Evolutionary conservation across 2,113 vertebrate species (phyloP), one percentile per base, ranked within the genome.

Genomic region (Cebus imitator): DNA sequence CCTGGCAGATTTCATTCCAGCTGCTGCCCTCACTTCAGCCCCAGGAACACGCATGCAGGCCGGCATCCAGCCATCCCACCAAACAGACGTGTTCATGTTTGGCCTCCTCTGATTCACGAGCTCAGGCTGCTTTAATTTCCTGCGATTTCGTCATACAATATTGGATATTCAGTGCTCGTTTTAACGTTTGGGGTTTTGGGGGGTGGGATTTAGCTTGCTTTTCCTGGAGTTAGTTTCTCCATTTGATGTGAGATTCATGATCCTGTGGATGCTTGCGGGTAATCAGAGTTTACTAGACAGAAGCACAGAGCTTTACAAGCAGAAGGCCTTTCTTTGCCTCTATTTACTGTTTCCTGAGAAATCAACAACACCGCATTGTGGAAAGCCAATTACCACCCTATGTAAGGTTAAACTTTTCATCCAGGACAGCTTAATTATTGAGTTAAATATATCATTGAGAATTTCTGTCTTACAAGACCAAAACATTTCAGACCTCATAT

Each of bases 41-140:
- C 11, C 37, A 43, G 52, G 50, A 30, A 52, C 30, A 18, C 12
- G 0, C 0, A 1, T 3, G 1, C 37, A 57, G 7, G 9, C 3
- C 17, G 14, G 18, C 35, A 6, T 0, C 6, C 23, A 16, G 50
- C 0, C 8, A 21, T 8, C 11, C 43, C 27, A 6, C 25, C 6
- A 4, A 40, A 52, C 43, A 14, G 12, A n/a, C 21, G 1, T 23
- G 16, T 32, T 43, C 57, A n/a, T 89, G 18, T 57, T 68, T 58
- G 55, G 30, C 23, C 18, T 43, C 18, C 37, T 81, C 30, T 40
- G 90, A 55, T 6, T 43, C 68, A 7, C 10, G 8, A 10, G 35
- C 13, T 20, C 8, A 1, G 35, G 13, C 3, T 81, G 40, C n/a
- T 50, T 50, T 48, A 23, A 55, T 6, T 61, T 50, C 89, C n/a